Evolutionary conservation across 1,140 invertebrate genomes (phyloP).

Genomic region (Drosophila cardini): DNA sequence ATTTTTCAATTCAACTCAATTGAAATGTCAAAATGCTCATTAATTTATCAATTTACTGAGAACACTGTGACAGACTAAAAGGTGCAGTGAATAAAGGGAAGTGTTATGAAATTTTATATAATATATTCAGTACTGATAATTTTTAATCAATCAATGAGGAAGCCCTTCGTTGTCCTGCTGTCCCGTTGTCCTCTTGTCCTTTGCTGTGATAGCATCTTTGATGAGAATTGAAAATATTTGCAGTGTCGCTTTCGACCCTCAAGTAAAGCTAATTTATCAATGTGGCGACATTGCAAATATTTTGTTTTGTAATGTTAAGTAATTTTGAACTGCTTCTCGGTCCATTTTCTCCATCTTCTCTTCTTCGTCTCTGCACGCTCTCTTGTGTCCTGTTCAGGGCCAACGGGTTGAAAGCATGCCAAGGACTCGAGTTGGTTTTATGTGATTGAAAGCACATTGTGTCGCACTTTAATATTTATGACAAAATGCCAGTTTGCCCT

Average conservation of each 20-base stretch:
- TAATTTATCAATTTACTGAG: slow-evolving; percentile 64
- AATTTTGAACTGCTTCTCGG: slow-evolving; percentile 16
- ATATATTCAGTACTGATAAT: slow-evolving; percentile 37
- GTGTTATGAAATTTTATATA: slow-evolving; percentile 31
- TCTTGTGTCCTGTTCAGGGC: not conserved
- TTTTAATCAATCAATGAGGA: slow-evolving; percentile 45
- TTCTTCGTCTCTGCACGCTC: not conserved
- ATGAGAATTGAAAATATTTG: slow-evolving; percentile 34
- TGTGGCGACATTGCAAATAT: slow-evolving; percentile 47
- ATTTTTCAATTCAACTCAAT: slow-evolving; percentile 62
- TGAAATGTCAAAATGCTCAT: slow-evolving; percentile 69
- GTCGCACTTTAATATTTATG: slow-evolving; percentile 75
- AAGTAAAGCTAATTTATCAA: slow-evolving; percentile 51
- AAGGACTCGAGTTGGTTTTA: slow-evolving; percentile 54
- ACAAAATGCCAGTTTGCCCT: slow-evolving; percentile 60
- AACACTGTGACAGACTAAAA: not conserved
- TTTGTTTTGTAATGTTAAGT: slow-evolving; percentile 51
- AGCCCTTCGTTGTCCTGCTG: not conserved
- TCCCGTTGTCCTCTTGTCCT: not conserved
- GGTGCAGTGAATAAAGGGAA: not conserved
- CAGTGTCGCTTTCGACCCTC: slow-evolving; percentile 24
- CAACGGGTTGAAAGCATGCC: slow-evolving; percentile 50
- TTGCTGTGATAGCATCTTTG: slow-evolving; percentile 18
- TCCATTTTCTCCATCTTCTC: not conserved
- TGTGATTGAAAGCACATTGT: slow-evolving; percentile 61